Percentiles rank a stretch among this genome's conserved stretches.
Evolutionary conservation across 2,888 invertebrate species (phyloP).

Genomic region (Bugulina stolonifera): DNA sequence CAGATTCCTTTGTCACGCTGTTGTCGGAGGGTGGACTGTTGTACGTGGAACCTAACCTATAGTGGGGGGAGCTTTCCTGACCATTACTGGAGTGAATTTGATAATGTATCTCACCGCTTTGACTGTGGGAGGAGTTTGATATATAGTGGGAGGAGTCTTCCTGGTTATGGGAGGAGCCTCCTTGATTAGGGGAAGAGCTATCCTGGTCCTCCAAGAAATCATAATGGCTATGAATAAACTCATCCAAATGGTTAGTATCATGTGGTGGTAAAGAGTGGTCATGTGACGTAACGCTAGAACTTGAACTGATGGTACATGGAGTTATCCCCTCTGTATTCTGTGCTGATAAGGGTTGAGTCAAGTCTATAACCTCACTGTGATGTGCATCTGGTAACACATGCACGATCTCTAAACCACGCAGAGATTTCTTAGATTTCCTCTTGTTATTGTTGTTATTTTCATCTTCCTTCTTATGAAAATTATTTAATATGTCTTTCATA

Average conservation of each 20-base stretch:
- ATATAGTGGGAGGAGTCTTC: background rate
- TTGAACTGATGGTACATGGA: background rate
- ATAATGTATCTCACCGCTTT: too few relatives aligned
- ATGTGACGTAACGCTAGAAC: background rate
- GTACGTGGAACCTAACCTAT: too few relatives aligned
- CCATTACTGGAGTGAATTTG: too few relatives aligned
- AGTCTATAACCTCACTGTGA: background rate
- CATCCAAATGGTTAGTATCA: background rate
- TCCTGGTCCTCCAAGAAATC: background rate
- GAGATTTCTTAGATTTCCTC: background rate
- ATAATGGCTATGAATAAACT: background rate
- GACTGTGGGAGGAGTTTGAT: background rate
- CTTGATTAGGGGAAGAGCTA: background rate
- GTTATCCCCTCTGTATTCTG: background rate
- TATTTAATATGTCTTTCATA: slow-evolving; percentile 7
- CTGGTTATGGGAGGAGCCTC: background rate
- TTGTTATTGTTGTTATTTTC: background rate
- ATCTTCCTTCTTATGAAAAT: background rate
- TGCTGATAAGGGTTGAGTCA: background rate
- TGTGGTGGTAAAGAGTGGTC: background rate
- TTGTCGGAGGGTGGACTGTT: background rate
- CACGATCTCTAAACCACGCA: slow-evolving; percentile 9
- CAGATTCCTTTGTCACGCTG: background rate
- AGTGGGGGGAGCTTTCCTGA: too few relatives aligned
- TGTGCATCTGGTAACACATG: slow-evolving; percentile 15